These are phyloP conservation scores for Candoia aspera DNA, from an alignment of 2,113 vertebrate genomes.

Conservation along the genomic window DNA sequence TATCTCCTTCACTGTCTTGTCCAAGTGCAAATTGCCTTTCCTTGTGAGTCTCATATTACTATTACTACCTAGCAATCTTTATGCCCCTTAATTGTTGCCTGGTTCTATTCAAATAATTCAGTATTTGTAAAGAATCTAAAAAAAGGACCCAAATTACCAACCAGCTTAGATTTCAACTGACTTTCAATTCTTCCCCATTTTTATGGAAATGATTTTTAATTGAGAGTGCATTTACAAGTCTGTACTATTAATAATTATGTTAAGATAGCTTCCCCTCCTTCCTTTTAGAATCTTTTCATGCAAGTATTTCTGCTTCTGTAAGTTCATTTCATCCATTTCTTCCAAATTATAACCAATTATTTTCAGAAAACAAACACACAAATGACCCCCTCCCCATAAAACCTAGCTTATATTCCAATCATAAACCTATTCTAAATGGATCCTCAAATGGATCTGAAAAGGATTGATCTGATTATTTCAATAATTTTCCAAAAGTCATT, in stretches of 20 bases:
- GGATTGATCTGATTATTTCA: background rate
- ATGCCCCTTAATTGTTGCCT: background rate
- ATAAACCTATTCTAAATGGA: background rate
- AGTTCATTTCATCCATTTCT: background rate
- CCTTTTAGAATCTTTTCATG: no score
- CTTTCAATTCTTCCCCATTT: background rate
- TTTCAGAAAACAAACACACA: no score
- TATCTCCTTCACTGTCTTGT: background rate
- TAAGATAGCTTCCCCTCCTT: background rate
- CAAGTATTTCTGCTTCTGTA: no score
- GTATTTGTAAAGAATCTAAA: no score
- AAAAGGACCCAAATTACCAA: no score
- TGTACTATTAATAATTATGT: background rate
- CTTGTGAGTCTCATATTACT: background rate
- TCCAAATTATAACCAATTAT: background rate
- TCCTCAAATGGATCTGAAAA: no score
- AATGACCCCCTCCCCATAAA: no score
- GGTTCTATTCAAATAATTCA: background rate
- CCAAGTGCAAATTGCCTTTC: background rate
- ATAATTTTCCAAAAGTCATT: background rate
- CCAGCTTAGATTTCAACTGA: background rate
- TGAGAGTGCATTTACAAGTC: background rate
- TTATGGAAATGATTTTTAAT: background rate
- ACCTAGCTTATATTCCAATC: background rate
- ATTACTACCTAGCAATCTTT: background rate